These are phyloP conservation scores for Cetoscarus ocellatus DNA, from an alignment of 2,797 vertebrate species.

Conservation along the genomic window DNA sequence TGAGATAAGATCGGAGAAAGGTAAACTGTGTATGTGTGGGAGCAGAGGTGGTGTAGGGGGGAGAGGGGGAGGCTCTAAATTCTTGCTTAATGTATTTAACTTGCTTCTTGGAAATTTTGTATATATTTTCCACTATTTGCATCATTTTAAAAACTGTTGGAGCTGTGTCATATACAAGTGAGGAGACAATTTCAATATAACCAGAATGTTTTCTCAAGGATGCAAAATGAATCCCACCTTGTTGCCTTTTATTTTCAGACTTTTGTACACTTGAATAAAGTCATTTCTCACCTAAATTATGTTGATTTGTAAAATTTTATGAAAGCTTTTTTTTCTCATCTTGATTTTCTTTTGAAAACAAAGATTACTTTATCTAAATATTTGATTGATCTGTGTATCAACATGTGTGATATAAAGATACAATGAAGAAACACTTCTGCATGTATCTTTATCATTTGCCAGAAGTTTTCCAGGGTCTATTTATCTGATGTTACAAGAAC, in stretches of 20 bases:
- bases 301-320: neutral
- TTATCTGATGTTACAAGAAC: too few species aligned
- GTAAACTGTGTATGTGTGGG: conserved; percentile 43
- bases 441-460: too few species aligned
- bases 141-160: neutral
- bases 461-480: too few species aligned
- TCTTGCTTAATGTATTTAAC: neutral
- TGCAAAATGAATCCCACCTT: too few species aligned
- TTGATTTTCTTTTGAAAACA: too few species aligned
- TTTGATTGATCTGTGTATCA: too few species aligned
- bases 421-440: too few species aligned
- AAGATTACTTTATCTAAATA: too few species aligned
- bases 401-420: too few species aligned
- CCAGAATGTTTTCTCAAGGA: too few species aligned
- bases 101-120: neutral
- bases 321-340: neutral
- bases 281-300: neutral
- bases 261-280: neutral
- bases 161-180: neutral
- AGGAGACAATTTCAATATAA: neutral
- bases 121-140: neutral
- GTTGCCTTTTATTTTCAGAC: too few species aligned
- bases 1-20: conserved; percentile 45
- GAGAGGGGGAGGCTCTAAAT: neutral
- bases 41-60: neutral